These are phyloP conservation scores for Diplodus puntazzo DNA, from an alignment of 2,797 vertebrate genomes.

Conservation along the genomic window DNA sequence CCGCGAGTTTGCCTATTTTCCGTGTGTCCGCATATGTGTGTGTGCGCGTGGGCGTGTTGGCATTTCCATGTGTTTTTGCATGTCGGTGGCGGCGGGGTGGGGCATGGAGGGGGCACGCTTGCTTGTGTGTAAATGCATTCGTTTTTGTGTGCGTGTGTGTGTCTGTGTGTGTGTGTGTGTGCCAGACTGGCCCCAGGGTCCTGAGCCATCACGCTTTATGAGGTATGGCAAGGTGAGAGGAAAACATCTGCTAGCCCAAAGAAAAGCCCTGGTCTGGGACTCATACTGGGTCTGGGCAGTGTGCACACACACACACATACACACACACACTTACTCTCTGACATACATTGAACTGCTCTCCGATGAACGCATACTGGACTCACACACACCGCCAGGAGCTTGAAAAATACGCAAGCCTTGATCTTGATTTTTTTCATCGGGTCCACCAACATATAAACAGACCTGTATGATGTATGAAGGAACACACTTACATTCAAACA, in stretches of 20 bases:
- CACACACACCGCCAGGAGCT: conserved; percentile 20
- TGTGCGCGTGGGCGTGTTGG: too few relatives aligned
- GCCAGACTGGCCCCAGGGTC: conserved; percentile 74
- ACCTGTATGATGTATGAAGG: neutral
- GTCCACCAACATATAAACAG: neutral
- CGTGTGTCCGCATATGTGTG: neutral
- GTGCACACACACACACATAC: neutral
- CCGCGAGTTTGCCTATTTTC: conserved; percentile 11
- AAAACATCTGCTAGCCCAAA: conserved; percentile 84
- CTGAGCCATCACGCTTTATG: conserved; percentile 83
- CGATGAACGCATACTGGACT: conserved; percentile 21
- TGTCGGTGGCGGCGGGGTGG: conserved; percentile 6
- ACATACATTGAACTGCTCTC: conserved; percentile 15
- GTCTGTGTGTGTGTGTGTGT: conserved; percentile 42
- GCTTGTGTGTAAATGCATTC: conserved; percentile 1
- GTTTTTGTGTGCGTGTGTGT: neutral
- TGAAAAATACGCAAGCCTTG: conserved; percentile 5
- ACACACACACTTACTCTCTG: conserved; percentile 12
- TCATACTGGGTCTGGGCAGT: conserved; percentile 53
- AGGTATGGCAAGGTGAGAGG: conserved; percentile 85
- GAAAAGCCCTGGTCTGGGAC: conserved; percentile 75
- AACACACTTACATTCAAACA: conserved; percentile 9
- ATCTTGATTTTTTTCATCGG: conserved; percentile 7
- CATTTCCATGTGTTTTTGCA: neutral
- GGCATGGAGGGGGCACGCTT: neutral